Base-by-base conservation (phyloP, 2,797 vertebrate species). In the Streptopelia turtur region DNA sequence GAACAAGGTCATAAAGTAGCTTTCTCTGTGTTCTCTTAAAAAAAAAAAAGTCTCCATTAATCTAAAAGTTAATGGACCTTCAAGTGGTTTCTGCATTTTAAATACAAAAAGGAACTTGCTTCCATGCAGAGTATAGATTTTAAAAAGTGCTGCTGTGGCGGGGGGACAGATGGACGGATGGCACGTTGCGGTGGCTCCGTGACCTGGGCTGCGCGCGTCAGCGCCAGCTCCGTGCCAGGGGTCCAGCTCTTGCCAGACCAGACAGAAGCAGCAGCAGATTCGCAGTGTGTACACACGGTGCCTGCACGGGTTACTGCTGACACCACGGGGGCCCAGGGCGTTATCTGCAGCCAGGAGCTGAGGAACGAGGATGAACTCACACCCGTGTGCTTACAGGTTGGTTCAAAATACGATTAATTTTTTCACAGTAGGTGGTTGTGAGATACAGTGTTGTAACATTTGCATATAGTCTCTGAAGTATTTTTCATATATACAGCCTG, bases 271-370 rank as follows among this genome's bases (percentile, higher is more conserved):
- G 83, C 75, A 63, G 5, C 30, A 72, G 69, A 35, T 43, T 10
- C 0, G 22, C 27, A 20, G 35, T 18, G 74, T 0, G 33, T 10
- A 53, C 23, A 65, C 68, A 12, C 64, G 31, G 5, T 52, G 90
- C 82, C 90, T 33, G n/a, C 69, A 15, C 71, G 47, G 5, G 10
- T 22, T 41, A 20, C 30, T 69, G 15, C 55, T 57, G 63, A 22
- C 4, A 43, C 12, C 0, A 0, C 13, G 13, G 1, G 25, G 55
- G 80, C 49, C 45, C 31, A 25, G 57, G 76, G 39, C n/a, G 20
- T 20, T 12, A 11, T 39, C 57, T 93, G 43, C 80, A 78, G 35
- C 59, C n/a, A 30, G 52, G 53, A 37, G 78, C 57, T 15, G 31
- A 64, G 76, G 55, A 50, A 50, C 0, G 1, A 80, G 33, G 37